These are phyloP conservation scores for Amphipyra tragopoginis DNA, from an alignment of 2,888 invertebrate species.

Conservation along the genomic window DNA sequence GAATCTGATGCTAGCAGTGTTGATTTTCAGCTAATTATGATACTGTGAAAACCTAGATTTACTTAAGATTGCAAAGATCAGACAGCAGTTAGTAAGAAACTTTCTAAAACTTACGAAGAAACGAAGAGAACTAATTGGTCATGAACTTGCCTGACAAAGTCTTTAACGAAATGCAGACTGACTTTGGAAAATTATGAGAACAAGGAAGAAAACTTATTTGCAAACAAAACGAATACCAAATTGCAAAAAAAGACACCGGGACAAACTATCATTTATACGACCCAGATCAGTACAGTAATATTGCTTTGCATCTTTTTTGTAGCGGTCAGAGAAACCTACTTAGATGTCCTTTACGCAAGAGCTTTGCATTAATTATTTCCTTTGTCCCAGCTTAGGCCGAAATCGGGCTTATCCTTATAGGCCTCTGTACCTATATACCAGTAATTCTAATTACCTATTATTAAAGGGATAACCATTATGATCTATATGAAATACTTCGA, in stretches of 20 bases:
- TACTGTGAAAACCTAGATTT: too few relatives aligned
- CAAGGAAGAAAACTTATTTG: not conserved
- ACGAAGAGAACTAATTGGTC: not conserved
- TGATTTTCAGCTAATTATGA: too few relatives aligned
- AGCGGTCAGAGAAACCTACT: slow-evolving; percentile 27
- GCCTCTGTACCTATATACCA: slow-evolving; percentile 1
- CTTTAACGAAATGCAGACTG: too few relatives aligned
- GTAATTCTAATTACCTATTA: slow-evolving; percentile 1
- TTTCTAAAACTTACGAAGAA: not conserved
- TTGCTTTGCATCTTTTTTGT: slow-evolving; percentile 13
- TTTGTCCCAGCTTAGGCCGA: slow-evolving; percentile 33
- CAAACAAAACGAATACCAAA: too few relatives aligned
- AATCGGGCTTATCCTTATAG: slow-evolving; percentile 22
- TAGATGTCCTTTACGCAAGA: slow-evolving; percentile 20
- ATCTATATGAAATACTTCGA: not conserved
- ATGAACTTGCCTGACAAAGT: not conserved
- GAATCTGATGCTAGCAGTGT: too few relatives aligned
- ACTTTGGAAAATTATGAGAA: too few relatives aligned
- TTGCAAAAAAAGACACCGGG: too few relatives aligned
- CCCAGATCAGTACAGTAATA: slow-evolving; percentile 1
- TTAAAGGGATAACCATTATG: slow-evolving; percentile 5
- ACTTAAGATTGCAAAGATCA: not conserved
- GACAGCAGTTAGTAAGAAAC: not conserved
- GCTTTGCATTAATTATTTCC: slow-evolving; percentile 39
- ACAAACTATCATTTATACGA: too few relatives aligned